Base-by-base conservation (phyloP, 2,113 vertebrate genomes). In the Syngnathus typhle region DNA sequence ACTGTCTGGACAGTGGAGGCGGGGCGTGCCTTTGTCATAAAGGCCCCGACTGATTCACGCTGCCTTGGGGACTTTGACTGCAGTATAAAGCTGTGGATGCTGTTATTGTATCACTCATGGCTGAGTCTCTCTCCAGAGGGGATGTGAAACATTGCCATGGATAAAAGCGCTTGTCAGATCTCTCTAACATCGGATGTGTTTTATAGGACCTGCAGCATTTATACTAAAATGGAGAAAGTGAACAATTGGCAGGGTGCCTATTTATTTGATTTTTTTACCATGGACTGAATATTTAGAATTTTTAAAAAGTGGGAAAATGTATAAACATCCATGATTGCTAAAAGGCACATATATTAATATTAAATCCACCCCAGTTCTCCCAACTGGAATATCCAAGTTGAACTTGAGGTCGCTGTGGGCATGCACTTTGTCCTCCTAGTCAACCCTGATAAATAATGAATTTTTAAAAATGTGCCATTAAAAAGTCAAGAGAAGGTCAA, bases 371-470 rank as follows among this genome's bases (percentile, higher is more conserved):
- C 21, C 52, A 27, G 52, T 59, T 44, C 65, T 11, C 64, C 63
- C 71, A 23, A 41, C 54, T 71, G 77, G 71, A 71, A 70, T 54
- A 54, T 41, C 63, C 15, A 8, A 70, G 70, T 36, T 77, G 80
- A 85, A 77, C 81, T 82, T 60, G 70, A 64, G 70, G 64, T 66
- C 81, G 39, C 66, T 2, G 18, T 65, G 82, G 77, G 75, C 16
- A 62, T 79, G 76, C 73, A 70, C 83, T 84, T 76, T 79, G 71
- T 67, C 63, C 67, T 27, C 44, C 66, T 38, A 60, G 23, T 75
- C 67, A 70, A 71, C 71, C 76, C 68, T 58, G 68, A 60, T 85
- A 63, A 85, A 86, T 86, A 76, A 79, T 77, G 81, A 18, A 72
- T 43, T 32, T 41, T 7, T 23, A n/a, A 69, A 74, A 72, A 65